These are phyloP conservation scores for Uloborus diversus DNA, from an alignment of 1,140 invertebrate species.

Conservation along the genomic window DNA sequence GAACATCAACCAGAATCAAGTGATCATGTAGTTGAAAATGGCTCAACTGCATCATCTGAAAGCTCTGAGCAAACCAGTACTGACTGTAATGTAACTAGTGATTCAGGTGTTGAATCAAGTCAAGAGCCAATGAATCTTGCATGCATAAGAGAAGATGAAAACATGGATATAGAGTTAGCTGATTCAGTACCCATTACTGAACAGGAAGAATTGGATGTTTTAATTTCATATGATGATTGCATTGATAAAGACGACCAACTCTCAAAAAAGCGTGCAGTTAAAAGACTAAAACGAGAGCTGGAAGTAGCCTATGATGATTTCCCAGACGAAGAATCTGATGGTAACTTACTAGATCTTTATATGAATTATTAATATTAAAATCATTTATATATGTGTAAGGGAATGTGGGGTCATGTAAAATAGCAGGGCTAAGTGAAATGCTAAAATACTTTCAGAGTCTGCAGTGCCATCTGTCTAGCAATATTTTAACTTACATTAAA, in stretches of 20 bases:
- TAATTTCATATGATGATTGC: conserved; percentile 7
- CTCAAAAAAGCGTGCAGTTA: conserved; percentile 15
- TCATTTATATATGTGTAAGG: too few relatives aligned
- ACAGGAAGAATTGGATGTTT: background rate
- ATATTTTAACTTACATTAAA: too few relatives aligned
- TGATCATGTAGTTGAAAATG: conserved; percentile 50
- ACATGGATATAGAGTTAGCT: background rate
- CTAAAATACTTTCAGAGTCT: too few relatives aligned
- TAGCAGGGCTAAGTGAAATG: too few relatives aligned
- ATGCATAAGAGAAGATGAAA: conserved; percentile 30
- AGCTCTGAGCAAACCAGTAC: conserved; percentile 52
- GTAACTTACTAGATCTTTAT: conserved; percentile 24
- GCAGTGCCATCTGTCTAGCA: too few relatives aligned
- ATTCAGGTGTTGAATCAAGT: conserved; percentile 56
- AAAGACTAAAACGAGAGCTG: conserved; percentile 46
- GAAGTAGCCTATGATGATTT: conserved; percentile 26
- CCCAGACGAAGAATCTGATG: conserved; percentile 52
- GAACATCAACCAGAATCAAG: conserved; percentile 15
- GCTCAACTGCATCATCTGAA: conserved; percentile 55
- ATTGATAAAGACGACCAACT: conserved; percentile 25
- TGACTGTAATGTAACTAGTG: conserved; percentile 52
- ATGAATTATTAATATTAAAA: background rate
- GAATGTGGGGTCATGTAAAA: too few relatives aligned
- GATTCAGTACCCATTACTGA: conserved; percentile 6
- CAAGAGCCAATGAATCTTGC: conserved; percentile 55